Evolutionary conservation across 2,113 vertebrate genomes (phyloP), one percentile per base, ranked within the genome.

Genomic region (Labeo rohita): DNA sequence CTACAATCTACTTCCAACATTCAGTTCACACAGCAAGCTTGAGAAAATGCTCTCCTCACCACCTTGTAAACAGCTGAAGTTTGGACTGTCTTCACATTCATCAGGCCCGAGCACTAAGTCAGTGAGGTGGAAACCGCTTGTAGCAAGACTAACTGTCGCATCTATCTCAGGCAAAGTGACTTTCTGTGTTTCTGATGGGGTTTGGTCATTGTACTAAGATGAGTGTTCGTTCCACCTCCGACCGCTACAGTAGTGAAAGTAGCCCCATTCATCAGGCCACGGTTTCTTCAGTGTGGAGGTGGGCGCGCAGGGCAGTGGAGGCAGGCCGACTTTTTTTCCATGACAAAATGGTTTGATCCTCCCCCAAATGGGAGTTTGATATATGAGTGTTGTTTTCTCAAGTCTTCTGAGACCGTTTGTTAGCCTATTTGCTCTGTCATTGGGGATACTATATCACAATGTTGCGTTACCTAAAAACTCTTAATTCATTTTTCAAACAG

Each of bases 141-240:
- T 87, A 83, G 84, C 74, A 86, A 91, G 86, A 91, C 84, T 87
- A 89, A 87, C 91, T 86, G 87, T 87, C 61, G 90, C 92, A 93
- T 93, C 90, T 87, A 90, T 90, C 85, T 91, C 85, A 76, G 70
- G 45, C 74, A 54, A 59, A 78, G 66, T 73, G 81, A 39, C 2
- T 15, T 15, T 77, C 8, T 80, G 18, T 72, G 61, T 89, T 28
- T 81, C 84, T 93, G 91, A 93, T 89, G 89, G 79, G 88, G 90
- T 90, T 90, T 76, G 86, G 85, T 89, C 88, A 84, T 90, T 86
- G 89, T 87, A 61, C 34, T 91, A 92, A 94, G 93, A 95, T 94
- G 93, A 95, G 93, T 89, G 93, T 94, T 95, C 89, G 90, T 92
- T 91, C 90, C 89, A 91, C 83, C 87, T 85, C 80, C 90, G 91